Evolutionary conservation across 2,797 vertebrate genomes (phyloP).

Genomic region (Lerista edwardsae): DNA sequence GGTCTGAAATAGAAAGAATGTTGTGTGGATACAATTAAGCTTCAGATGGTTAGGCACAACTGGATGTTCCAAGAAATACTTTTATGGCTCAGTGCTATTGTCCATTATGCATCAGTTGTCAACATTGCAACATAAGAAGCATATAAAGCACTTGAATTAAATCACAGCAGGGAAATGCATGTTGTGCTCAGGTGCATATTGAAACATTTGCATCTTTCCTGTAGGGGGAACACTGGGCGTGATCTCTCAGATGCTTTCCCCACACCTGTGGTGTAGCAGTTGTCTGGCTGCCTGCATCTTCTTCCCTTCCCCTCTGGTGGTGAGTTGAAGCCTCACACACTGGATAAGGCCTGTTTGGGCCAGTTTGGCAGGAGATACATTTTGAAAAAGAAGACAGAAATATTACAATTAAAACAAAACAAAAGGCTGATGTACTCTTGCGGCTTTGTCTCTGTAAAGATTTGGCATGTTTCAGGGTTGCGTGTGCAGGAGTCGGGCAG

Average conservation of each 20-base stretch:
- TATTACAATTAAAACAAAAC: background rate
- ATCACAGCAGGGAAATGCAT: constrained; percentile 39
- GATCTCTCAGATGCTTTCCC: background rate
- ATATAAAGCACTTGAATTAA: constrained; percentile 35
- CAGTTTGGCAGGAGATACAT: background rate
- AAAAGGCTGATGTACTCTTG: background rate
- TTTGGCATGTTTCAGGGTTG: constrained; percentile 6
- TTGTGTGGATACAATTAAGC: constrained; percentile 42
- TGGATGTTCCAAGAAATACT: too few species aligned
- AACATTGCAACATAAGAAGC: constrained; percentile 31
- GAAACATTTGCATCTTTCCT: constrained; percentile 29
- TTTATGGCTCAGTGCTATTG: background rate
- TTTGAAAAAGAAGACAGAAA: too few species aligned
- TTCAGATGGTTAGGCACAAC: constrained; percentile 27
- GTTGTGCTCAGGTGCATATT: background rate
- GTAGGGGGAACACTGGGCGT: background rate
- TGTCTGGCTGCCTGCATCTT: background rate
- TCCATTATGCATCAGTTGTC: constrained; percentile 43
- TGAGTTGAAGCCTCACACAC: background rate
- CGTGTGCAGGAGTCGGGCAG: background rate
- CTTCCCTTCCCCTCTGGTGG: too few species aligned
- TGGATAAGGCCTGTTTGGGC: background rate
- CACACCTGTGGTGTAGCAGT: too few species aligned
- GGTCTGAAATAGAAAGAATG: constrained; percentile 28
- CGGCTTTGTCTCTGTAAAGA: background rate